Conservation (phyloP, 1,140 invertebrate genomes). For the Papilio helenus region DNA sequence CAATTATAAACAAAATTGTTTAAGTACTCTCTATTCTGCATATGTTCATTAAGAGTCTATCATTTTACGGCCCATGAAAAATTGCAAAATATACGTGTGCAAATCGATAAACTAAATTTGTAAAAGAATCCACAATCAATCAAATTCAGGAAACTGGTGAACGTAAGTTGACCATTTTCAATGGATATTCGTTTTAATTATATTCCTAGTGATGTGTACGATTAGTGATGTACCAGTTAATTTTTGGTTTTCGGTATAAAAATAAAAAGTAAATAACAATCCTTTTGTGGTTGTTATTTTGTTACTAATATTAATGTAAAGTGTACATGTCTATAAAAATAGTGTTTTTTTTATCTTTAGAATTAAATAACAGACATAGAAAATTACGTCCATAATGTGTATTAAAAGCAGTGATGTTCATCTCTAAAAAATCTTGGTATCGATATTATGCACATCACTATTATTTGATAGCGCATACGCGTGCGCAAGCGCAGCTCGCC, state of each 20-base stretch:
- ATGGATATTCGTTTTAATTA: slow-evolving; percentile 14
- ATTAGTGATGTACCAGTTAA: not conserved
- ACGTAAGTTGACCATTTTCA: slow-evolving; percentile 2
- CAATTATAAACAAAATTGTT: slow-evolving; percentile 41
- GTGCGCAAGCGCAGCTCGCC: slow-evolving; percentile 43
- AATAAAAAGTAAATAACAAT: too few species aligned
- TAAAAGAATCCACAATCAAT: slow-evolving; percentile 28
- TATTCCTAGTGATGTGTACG: slow-evolving; percentile 7
- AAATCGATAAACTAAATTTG: slow-evolving; percentile 31
- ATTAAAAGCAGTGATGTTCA: not conserved
- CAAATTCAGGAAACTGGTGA: not conserved
- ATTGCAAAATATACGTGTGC: slow-evolving; percentile 54
- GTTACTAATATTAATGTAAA: too few species aligned
- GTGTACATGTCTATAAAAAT: too few species aligned
- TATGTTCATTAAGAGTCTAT: slow-evolving; percentile 44
- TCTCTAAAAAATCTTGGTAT: not conserved
- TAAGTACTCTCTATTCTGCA: slow-evolving; percentile 40
- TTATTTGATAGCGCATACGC: slow-evolving; percentile 43
- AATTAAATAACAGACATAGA: too few species aligned
- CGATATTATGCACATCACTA: slow-evolving; percentile 26
- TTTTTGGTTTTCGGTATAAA: too few species aligned
- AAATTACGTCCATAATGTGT: not conserved
- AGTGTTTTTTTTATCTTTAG: too few species aligned
- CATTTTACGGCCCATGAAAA: slow-evolving; percentile 47
- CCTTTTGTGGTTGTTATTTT: too few species aligned